Evolutionary conservation across 2,797 vertebrate species (phyloP).

Genomic region (Austrolebias charrua): DNA sequence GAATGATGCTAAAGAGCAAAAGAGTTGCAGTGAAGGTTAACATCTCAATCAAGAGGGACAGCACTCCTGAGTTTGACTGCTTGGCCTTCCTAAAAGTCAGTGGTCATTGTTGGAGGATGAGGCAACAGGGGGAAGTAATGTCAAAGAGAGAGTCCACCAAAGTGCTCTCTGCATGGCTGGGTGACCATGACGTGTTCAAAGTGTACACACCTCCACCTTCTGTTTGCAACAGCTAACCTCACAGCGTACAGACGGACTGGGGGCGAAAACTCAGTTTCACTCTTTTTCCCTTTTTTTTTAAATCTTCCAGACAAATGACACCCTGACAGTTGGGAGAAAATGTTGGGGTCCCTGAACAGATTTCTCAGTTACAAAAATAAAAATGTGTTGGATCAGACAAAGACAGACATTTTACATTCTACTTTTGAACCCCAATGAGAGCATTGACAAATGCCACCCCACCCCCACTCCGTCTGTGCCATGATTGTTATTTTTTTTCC

Average conservation of each 20-base stretch:
- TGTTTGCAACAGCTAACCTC: conserved; percentile 73
- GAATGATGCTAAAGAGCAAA: conserved; percentile 45
- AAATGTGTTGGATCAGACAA: conserved; percentile 83
- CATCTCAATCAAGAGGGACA: conserved; percentile 69
- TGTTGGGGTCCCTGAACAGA: conserved; percentile 85
- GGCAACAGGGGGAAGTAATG: conserved; percentile 18
- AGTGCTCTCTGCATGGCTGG: conserved; percentile 12
- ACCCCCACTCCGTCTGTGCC: conserved; percentile 84
- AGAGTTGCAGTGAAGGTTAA: conserved; percentile 63
- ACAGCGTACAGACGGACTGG: conserved; percentile 84
- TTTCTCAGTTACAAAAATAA: conserved; percentile 87
- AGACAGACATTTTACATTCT: conserved; percentile 83
- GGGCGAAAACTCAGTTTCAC: conserved; percentile 81
- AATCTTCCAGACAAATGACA: conserved; percentile 77
- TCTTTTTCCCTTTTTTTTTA: conserved; percentile 29
- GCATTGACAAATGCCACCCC: conserved; percentile 81
- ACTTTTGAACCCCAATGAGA: conserved; percentile 83
- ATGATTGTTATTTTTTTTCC: conserved; percentile 69
- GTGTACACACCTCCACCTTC: conserved; percentile 61
- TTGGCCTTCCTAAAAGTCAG: conserved; percentile 46
- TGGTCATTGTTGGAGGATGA: conserved; percentile 41
- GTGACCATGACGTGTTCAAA: conserved; percentile 28
- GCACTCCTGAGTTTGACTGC: conserved; percentile 45
- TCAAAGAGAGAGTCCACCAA: conserved; percentile 30
- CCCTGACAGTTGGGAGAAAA: conserved; percentile 81